Evolutionary conservation across 2,888 invertebrate species (phyloP).

Genomic region (Spodoptera exigua): DNA sequence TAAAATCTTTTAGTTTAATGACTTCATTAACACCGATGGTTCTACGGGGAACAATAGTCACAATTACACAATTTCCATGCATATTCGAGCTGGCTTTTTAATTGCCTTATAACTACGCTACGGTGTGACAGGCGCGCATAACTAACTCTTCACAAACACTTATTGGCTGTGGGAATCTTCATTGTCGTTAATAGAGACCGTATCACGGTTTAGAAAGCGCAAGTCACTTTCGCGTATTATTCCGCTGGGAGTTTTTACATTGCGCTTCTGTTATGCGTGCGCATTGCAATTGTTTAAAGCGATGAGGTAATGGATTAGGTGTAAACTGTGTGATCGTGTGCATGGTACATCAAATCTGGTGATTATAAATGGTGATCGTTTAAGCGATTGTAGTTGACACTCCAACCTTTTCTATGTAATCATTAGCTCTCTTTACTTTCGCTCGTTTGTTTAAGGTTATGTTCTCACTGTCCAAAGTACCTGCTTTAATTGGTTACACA

Average conservation of each 20-base stretch:
- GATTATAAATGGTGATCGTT: conserved; percentile 22
- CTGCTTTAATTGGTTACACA: no score
- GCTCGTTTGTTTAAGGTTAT: neutral
- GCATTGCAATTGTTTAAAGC: conserved; percentile 1
- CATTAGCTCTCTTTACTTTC: conserved; percentile 7
- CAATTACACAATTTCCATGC: conserved; percentile 23
- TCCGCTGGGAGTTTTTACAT: conserved; percentile 23
- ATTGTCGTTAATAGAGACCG: conserved; percentile 53
- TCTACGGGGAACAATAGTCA: conserved; percentile 13
- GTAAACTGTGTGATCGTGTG: neutral
- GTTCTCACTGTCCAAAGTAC: no score
- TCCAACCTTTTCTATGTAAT: neutral
- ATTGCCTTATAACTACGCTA: conserved; percentile 37
- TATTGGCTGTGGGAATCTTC: conserved; percentile 65
- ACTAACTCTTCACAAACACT: conserved; percentile 52
- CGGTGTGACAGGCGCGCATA: conserved; percentile 53
- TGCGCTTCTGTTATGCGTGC: conserved; percentile 14
- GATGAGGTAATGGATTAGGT: conserved; percentile 22
- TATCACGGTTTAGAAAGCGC: conserved; percentile 55
- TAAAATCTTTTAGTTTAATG: conserved; percentile 11
- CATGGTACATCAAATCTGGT: conserved; percentile 3
- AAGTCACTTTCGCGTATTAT: conserved; percentile 41
- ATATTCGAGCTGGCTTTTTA: conserved; percentile 16
- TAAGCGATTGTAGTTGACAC: conserved; percentile 7
- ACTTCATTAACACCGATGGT: conserved; percentile 23